These are phyloP conservation scores for Tetragonula clypearis DNA, from an alignment of 1,140 invertebrate genomes.

Conservation along the genomic window DNA sequence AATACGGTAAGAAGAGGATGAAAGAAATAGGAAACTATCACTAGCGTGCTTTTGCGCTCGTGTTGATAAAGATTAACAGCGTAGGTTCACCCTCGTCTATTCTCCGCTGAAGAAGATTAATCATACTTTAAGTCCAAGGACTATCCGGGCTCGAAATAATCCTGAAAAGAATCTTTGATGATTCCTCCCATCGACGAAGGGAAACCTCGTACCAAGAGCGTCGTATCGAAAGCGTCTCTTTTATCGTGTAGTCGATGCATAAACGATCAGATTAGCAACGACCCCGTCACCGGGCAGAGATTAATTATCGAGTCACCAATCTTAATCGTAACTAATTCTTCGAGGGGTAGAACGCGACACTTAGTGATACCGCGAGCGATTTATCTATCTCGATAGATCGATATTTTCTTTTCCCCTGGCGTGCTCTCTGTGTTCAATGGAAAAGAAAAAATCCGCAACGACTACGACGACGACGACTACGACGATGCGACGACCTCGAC, in stretches of 20 bases:
- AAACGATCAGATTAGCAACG: constrained; percentile 25
- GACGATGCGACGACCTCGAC: constrained; percentile 19
- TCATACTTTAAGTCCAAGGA: constrained; percentile 31
- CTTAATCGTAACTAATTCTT: constrained; percentile 39
- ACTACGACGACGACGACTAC: constrained; percentile 19
- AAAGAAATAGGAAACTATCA: neutral
- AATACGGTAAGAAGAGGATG: too few species aligned
- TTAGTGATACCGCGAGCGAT: constrained; percentile 21
- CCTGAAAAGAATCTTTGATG: constrained; percentile 30
- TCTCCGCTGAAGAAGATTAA: constrained; percentile 30
- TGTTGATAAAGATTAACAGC: constrained; percentile 49
- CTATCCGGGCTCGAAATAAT: constrained; percentile 21
- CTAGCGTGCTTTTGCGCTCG: neutral
- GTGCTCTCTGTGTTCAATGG: neutral
- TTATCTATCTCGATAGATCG: constrained; percentile 27
- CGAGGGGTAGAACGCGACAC: neutral
- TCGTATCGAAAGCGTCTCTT: neutral
- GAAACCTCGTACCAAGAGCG: neutral
- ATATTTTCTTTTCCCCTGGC: constrained; percentile 25
- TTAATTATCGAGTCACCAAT: constrained; percentile 39
- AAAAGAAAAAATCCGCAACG: neutral
- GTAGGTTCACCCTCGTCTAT: neutral
- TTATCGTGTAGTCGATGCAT: constrained; percentile 22
- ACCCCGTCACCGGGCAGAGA: neutral
- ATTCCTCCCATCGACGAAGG: neutral